phyloP scores from a whole-genome alignment of 2,797 vertebrate genomes.

The Rhabdomys pumilio region DNA sequence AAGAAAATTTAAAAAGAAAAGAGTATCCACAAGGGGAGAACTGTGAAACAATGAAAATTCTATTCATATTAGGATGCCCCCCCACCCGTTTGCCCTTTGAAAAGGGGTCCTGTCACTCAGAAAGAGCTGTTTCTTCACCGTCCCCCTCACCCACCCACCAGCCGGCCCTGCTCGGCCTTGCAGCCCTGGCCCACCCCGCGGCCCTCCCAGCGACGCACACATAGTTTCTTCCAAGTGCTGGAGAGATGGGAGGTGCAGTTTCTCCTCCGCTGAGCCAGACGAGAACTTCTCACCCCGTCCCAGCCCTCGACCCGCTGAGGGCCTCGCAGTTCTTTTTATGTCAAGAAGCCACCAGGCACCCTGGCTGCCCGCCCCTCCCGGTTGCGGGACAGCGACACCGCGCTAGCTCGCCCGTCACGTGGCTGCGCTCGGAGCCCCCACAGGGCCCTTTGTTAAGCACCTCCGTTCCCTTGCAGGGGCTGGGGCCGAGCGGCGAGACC shows the following conservation, averaged over 20 bases:
- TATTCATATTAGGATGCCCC: constrained; percentile 88
- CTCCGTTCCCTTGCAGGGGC: constrained; percentile 39
- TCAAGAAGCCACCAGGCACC: neutral
- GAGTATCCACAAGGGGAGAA: constrained; percentile 13
- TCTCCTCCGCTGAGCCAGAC: constrained; percentile 88
- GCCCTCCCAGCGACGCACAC: constrained; percentile 72
- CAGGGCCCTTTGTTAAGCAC: constrained; percentile 79
- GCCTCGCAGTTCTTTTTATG: neutral
- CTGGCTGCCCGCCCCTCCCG: constrained; percentile 13
- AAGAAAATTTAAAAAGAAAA: neutral
- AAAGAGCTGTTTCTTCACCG: constrained; percentile 88
- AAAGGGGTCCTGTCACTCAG: constrained; percentile 93
- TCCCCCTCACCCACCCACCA: constrained; percentile 75
- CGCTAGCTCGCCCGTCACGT: constrained; percentile 67
- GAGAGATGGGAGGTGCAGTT: constrained; percentile 90
- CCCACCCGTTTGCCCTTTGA: constrained; percentile 89
- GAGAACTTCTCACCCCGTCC: constrained; percentile 88
- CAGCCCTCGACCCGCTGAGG: constrained; percentile 81
- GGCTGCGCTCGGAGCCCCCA: constrained; percentile 71
- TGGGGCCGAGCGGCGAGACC: neutral
- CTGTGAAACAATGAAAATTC: constrained; percentile 86
- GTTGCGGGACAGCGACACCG: neutral
- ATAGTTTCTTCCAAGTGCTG: constrained; percentile 86
- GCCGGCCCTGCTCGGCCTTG: constrained; percentile 78
- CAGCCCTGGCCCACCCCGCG: constrained; percentile 71